These are phyloP conservation scores for Pachyuromys duprasi DNA, from an alignment of 2,797 vertebrate species.

Conservation along the genomic window DNA sequence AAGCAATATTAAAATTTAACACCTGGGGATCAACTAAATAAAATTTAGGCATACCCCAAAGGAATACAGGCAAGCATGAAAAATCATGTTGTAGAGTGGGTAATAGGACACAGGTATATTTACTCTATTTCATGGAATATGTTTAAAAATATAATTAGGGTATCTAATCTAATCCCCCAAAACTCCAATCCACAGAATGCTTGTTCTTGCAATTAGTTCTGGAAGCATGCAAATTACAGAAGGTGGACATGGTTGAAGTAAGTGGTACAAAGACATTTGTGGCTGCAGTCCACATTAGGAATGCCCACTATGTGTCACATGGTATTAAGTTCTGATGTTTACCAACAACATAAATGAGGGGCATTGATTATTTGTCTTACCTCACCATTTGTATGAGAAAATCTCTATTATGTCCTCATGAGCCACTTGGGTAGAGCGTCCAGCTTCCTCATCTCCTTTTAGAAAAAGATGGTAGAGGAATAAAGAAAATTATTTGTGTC, in stretches of 20 bases:
- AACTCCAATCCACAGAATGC: not conserved
- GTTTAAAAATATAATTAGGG: not conserved
- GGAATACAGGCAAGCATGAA: not conserved
- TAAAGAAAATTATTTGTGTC: constrained; percentile 21
- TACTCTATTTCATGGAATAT: not conserved
- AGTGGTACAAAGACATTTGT: not conserved
- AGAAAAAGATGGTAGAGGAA: not conserved
- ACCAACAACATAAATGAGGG: not conserved
- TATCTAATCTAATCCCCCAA: not conserved
- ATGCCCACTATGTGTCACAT: not conserved
- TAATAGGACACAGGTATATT: not conserved
- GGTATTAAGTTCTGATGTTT: not conserved
- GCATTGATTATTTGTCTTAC: not conserved
- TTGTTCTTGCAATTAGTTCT: not conserved
- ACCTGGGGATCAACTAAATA: not conserved
- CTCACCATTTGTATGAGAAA: not conserved
- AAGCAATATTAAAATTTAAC: not conserved
- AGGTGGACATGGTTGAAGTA: not conserved
- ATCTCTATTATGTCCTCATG: not conserved
- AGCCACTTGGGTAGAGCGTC: not conserved
- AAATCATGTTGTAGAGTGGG: not conserved
- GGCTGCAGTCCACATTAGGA: not conserved
- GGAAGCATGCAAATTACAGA: not conserved
- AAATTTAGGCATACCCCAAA: not conserved
- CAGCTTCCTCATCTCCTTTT: not conserved